Base-by-base conservation (phyloP, 2,888 invertebrate genomes). In the Dynastes grantii region DNA sequence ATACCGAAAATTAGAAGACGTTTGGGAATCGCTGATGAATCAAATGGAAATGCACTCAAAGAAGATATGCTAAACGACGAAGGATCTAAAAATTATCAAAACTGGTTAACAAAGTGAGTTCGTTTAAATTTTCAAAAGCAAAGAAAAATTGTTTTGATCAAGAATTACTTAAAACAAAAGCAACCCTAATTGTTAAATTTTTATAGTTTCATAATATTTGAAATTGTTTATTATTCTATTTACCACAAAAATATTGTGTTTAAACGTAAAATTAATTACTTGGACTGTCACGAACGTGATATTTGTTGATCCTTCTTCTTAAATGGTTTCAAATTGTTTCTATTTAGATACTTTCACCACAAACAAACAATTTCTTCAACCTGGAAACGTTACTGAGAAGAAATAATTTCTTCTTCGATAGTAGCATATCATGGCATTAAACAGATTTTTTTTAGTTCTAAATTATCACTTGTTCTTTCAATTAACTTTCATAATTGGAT, bases 41-140 rank as follows among this genome's bases (percentile, higher is more conserved):
- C 61, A 49, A 58, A 32, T n/a, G 63, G 58, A 13, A 49, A 53
- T 16, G 51, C 76, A 40, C 32, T 73, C 6, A 78, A 75, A 40
- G 71, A 79, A 27, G 90, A 89, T 81, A 86, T 93, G 75, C 85
- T 95, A 81, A 91, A 92, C 40, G 95, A 95, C 83, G 91, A 93
- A 73, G 95, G 95, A 0, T 95, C 95, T 0, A 89, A 91, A 0
- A 92, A 91, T 83, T 95, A 95, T 86, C 93, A 94, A 85, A 92
- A 94, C 81, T 95, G 95, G 95, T 87, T 95, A 51, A 89, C 92
- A 64, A 94, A 93, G 95, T 95, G 89, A 89, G 90, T 85, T 65
- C 63, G 1, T 3, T 37, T 37, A 37, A 37, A 37, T 37, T 37
- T 37, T 37, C 37, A 6, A 37, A 37, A 6, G 37, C 6, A 37